phyloP scores from a whole-genome alignment of 2,113 vertebrate genomes.

The Cyanoramphus novaezelandiae region DNA sequence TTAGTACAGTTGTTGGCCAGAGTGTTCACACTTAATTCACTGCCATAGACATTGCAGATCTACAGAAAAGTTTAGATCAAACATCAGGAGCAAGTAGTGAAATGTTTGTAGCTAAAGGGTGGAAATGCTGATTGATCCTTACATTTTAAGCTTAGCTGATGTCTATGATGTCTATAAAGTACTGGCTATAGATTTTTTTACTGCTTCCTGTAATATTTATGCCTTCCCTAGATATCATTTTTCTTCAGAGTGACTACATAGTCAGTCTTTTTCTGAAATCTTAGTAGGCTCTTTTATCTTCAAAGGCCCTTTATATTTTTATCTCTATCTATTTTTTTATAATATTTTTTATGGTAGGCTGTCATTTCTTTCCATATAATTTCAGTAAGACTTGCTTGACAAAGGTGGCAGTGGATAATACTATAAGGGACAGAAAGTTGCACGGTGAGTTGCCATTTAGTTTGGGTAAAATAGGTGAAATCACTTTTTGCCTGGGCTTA shows the following conservation, averaged over 20 bases:
- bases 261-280: background rate
- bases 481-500: background rate
- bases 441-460: background rate
- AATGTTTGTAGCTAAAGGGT: background rate
- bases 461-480: background rate
- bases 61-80: background rate
- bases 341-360: background rate
- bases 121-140: background rate
- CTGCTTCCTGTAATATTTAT: background rate
- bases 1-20: background rate
- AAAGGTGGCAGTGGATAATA: background rate
- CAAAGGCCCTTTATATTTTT: background rate
- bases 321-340: background rate
- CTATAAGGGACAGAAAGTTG: background rate
- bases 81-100: background rate
- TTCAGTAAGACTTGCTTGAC: background rate
- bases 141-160: background rate
- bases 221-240: background rate
- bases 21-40: background rate
- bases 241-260: background rate
- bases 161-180: background rate
- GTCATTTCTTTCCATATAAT: background rate
- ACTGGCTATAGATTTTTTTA: background rate
- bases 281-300: background rate
- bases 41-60: background rate